Conservation (phyloP, 1,140 invertebrate species). For the Bombus confusus region DNA sequence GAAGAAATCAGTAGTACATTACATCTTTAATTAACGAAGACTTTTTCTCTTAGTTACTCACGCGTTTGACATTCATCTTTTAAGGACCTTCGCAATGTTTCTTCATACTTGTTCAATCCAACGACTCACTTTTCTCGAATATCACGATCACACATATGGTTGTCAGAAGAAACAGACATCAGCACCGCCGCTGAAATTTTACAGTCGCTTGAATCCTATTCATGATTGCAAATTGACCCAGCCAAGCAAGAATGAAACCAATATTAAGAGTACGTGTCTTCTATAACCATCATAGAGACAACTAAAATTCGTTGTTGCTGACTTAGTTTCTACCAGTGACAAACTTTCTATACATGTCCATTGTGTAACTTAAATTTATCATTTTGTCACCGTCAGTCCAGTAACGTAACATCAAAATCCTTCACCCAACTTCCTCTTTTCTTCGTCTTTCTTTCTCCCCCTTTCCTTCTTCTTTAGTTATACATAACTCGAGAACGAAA, state of each 20-base stretch:
- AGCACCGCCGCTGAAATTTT: neutral
- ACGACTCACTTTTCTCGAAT: neutral
- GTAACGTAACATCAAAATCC: neutral
- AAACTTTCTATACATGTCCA: neutral
- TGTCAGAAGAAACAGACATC: conserved; percentile 3
- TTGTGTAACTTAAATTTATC: neutral
- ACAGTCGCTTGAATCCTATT: neutral
- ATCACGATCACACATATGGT: conserved; percentile 1
- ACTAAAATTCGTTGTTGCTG: conserved; percentile 35
- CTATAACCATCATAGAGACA: neutral
- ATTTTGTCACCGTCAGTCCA: neutral
- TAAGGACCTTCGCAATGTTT: neutral
- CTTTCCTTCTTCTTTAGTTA: neutral
- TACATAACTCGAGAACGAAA: neutral
- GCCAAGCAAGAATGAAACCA: neutral
- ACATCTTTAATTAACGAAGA: neutral
- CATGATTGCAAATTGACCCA: neutral
- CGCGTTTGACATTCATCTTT: neutral
- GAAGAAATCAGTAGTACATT: neutral
- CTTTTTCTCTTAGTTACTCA: neutral
- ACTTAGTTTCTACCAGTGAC: neutral
- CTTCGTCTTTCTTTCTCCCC: neutral
- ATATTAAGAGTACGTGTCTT: neutral
- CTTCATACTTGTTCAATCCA: neutral
- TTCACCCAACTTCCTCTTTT: neutral